These are phyloP conservation scores for Boleophthalmus pectinirostris DNA, from an alignment of 2,113 vertebrate species.

Conservation along the genomic window DNA sequence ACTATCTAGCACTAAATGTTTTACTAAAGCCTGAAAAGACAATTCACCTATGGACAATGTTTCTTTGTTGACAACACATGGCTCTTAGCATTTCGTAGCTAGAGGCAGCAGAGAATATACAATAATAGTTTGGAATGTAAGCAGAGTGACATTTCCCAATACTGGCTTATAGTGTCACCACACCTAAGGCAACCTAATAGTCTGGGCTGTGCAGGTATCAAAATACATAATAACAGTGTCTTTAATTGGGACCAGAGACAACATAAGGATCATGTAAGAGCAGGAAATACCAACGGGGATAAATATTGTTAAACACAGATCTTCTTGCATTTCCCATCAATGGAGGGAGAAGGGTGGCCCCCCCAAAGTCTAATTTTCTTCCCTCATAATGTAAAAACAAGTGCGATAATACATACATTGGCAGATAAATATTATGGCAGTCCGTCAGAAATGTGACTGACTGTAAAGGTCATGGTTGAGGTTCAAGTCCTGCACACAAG, in stretches of 20 bases:
- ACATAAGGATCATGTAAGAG: slow-evolving; percentile 22
- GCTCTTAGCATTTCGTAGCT: slow-evolving; percentile 43
- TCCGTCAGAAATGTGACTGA: too few relatives aligned
- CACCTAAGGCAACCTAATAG: slow-evolving; percentile 39
- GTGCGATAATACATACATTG: neutral
- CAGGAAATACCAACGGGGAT: slow-evolving; percentile 26
- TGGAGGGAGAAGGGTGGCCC: neutral
- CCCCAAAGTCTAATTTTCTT: neutral
- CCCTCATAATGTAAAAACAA: neutral
- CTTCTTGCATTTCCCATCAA: slow-evolving; percentile 4
- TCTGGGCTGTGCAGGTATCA: slow-evolving; percentile 42
- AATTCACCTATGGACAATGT: slow-evolving; percentile 21
- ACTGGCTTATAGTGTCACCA: slow-evolving; percentile 18
- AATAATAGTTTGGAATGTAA: slow-evolving; percentile 25
- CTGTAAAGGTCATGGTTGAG: neutral
- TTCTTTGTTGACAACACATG: slow-evolving; percentile 14
- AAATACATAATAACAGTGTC: slow-evolving; percentile 55
- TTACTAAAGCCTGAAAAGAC: slow-evolving; percentile 26
- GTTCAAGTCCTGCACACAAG: too few relatives aligned
- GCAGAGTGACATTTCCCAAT: slow-evolving; percentile 20
- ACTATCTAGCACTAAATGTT: slow-evolving; percentile 27
- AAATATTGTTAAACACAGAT: slow-evolving; percentile 33
- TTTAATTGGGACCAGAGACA: slow-evolving; percentile 50
- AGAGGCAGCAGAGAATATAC: slow-evolving; percentile 28
- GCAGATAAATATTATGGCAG: neutral